Base-by-base conservation (phyloP, 1,140 invertebrate genomes). In the Pararge aegeria region DNA sequence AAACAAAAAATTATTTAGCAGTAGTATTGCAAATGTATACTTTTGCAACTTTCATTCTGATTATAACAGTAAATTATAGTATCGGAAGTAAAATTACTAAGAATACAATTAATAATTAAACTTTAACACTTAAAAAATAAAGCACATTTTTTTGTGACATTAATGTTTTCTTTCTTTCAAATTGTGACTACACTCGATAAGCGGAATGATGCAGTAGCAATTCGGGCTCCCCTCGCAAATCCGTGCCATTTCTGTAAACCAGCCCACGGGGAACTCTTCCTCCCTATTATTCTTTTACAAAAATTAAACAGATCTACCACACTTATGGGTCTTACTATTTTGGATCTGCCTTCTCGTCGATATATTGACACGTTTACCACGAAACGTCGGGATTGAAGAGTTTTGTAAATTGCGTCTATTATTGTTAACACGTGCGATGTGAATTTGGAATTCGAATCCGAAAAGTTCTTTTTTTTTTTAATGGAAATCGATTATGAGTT, bases 201-300 rank as follows among this genome's bases (percentile, higher is more conserved):
- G 37, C 15, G 4, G 38, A 56, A 56, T 9, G 46, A 37, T 56
- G 55, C 55, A 49, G 44, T 49, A 34, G 44, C 55, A 37, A 48
- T 56, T 37, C 29, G 5, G 4, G 19, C 55, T 49, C 44, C 55
- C 54, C 29, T 44, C 40, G 24, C 12, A 55, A 46, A 48, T 46
- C 13, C 46, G 46, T 49, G 46, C 20, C 46, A 29, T 27, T 49
- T 29, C 19, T 27, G 21, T 27, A 15, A 27, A 49, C 46, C 46
- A 49, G n/a, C n/a, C 12, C 18, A 49, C 20, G 12, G 18, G 5
- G 46, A 27, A 21, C 46, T 29, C 46, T 49, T 49, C 46, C 21
- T 27, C 46, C 46, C 46, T 16, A 49, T 49, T 49, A 27, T 49
- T 49, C 46, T 49, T 29, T 49, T 29, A 49, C 15, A 27, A 49